Conservation (phyloP, 1,140 invertebrate genomes). For the Temnothorax curvispinosus region DNA sequence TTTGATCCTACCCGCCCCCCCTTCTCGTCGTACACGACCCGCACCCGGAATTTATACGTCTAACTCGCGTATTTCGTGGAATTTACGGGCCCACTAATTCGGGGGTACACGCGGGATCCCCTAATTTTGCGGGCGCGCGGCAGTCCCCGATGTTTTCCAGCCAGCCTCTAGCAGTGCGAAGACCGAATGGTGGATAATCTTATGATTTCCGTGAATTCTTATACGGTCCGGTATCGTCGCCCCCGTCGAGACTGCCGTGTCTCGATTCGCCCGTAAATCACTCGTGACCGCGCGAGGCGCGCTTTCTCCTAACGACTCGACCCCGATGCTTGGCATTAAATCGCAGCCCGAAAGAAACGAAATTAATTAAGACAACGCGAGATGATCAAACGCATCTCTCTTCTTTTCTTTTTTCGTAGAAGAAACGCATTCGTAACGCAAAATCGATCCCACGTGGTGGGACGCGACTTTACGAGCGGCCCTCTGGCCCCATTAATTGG, state of each 20-base stretch:
- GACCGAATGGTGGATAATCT: slow-evolving; percentile 4
- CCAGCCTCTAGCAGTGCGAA: neutral
- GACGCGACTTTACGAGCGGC: neutral
- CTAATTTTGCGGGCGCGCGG: slow-evolving; percentile 39
- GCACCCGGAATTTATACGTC: slow-evolving; percentile 76
- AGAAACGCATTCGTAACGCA: slow-evolving; percentile 11
- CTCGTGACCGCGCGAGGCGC: neutral
- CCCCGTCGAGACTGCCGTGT: slow-evolving; percentile 1
- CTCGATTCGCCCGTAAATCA: slow-evolving; percentile 30
- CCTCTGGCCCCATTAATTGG: slow-evolving; percentile 70
- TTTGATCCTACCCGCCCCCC: slow-evolving; percentile 47
- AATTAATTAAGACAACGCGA: slow-evolving; percentile 52
- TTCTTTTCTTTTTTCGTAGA: neutral
- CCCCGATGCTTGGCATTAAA: slow-evolving; percentile 11
- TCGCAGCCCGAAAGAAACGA: slow-evolving; percentile 1
- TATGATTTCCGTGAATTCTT: slow-evolving; percentile 23
- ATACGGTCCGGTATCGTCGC: neutral
- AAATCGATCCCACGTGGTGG: neutral
- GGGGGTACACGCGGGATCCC: neutral
- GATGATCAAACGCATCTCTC: slow-evolving; percentile 16
- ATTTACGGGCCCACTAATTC: slow-evolving; percentile 71
- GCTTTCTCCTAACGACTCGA: slow-evolving; percentile 16
- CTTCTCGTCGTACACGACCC: slow-evolving; percentile 59
- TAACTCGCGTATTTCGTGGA: slow-evolving; percentile 78
- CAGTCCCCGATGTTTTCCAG: slow-evolving; percentile 25